Evolutionary conservation across 2,113 vertebrate species (phyloP), one percentile per base, ranked within the genome.

Genomic region (Thomomys bottae): DNA sequence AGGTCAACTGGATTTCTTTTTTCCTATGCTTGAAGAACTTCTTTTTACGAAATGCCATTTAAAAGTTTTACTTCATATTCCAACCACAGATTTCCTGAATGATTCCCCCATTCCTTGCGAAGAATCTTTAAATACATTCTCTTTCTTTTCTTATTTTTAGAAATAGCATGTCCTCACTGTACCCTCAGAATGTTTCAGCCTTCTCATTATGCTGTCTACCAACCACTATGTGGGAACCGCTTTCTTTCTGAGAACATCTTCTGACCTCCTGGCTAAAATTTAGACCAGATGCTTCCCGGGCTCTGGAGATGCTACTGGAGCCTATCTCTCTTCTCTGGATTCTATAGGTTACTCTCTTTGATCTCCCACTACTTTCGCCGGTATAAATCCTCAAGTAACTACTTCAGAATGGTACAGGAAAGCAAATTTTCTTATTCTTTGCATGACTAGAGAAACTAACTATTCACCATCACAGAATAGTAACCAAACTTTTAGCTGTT

Each of bases 341-440:
- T 73, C 84, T 32, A 9, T 2, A 1, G n/a, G 75, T 84, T 75
- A 77, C 75, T 81, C 49, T 67, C 84, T 92, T 92, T 80, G 73
- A 94, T 87, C 59, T 82, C 23, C 73, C 64, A 72, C 64, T 94
- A 24, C 32, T 84, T 87, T 94, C 81, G 30, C 59, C 91, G 57
- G 68, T 94, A 78, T 91, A 89, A 95, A 92, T 94, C 84, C 89
- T 94, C 77, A 94, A 42, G 92, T 89, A 94, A 84, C 84, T 91
- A 78, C 89, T 81, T 87, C 89, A 84, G 81, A 84, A 89, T 71
- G 42, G 76, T 73, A 67, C 67, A 23, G 24, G 38, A 71, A 90
- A 80, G 40, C 11, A n/a, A 72, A 30, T 66, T 88, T 92, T 92
- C 80, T 91, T 90, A 72, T 70, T 84, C 36, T 78, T 63, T 77